These are phyloP conservation scores for Menidia menidia DNA, from an alignment of 2,797 vertebrate species.

Conservation along the genomic window DNA sequence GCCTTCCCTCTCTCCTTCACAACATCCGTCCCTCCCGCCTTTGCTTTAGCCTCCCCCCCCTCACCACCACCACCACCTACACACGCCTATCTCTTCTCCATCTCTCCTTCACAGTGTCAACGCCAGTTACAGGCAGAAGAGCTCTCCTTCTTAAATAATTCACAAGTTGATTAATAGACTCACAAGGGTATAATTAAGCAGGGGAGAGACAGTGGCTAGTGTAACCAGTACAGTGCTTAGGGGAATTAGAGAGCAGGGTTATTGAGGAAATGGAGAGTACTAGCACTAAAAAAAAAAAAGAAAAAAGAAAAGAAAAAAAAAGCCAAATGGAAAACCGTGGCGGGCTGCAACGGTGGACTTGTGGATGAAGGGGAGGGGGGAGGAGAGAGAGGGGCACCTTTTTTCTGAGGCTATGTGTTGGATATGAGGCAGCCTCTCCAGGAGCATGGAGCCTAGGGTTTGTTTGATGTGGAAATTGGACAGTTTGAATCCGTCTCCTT, in stretches of 20 bases:
- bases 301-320: slow-evolving; percentile 32
- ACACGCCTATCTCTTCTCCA: slow-evolving; percentile 59
- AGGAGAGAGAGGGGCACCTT: slow-evolving; percentile 60
- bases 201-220: slow-evolving; percentile 95
- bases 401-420: slow-evolving; percentile 88
- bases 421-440: slow-evolving; percentile 96
- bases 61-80: slow-evolving; percentile 25
- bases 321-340: slow-evolving; percentile 57
- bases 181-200: slow-evolving; percentile 99
- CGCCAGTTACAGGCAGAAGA: slow-evolving; percentile 92
- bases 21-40: slow-evolving; percentile 32
- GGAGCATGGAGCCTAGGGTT: slow-evolving; percentile 91
- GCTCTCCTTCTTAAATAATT: slow-evolving; percentile 97
- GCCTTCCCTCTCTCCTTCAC: slow-evolving; percentile 47
- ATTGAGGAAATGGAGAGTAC: slow-evolving; percentile 90
- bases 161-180: slow-evolving; percentile 99
- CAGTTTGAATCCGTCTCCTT: slow-evolving; percentile 99
- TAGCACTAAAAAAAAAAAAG: slow-evolving; percentile 22
- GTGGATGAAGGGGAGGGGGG: slow-evolving; percentile 65
- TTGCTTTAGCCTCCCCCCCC: slow-evolving; percentile 40
- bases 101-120: slow-evolving; percentile 86
- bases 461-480: slow-evolving; percentile 99
- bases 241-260: slow-evolving; percentile 94
- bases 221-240: slow-evolving; percentile 96
- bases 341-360: slow-evolving; percentile 66